Evolutionary conservation across 2,888 invertebrate species (phyloP), one percentile per base, ranked within the genome.

Genomic region (Tanytarsus gracilentus): DNA sequence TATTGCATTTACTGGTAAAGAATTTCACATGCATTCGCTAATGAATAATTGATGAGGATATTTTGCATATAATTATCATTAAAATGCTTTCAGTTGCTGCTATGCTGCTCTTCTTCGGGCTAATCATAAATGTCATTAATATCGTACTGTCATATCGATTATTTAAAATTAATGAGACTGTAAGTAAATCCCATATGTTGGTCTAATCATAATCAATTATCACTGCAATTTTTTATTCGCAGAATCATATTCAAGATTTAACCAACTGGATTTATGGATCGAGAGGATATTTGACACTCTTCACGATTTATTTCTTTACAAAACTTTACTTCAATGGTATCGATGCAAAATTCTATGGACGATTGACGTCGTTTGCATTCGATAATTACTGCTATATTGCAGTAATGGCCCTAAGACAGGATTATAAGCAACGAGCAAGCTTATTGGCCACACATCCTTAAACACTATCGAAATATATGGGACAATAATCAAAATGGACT

Each of bases 221-320:
- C 7, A 14, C 36, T 21, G 16, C 16, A 3, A 18, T 2, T 44
- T 44, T 44, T 25, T 48, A 27, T 21, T 56, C 14, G 9, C 29
- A 58, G 58, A 58, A 58, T 58, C 58, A 58, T 14, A 48, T 58
- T 11, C 48, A 58, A 29, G 58, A 58, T 23, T 29, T 58, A 8
- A 29, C 58, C 5, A 58, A 44, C 5, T 58, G 58, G 58, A 58
- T 58, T 18, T 25, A 29, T 26, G 48, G 40, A 8, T 16, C 40
- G 23, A 40, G 44, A 29, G 23, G 26, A 9, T 48, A 29, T 18
- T 18, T 44, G n/a, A 18, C 29, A 26, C 29, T 58, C 4, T 58
- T 58, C 21, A 25, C 23, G n/a, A 58, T 58, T n/a, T 58, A 58
- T 23, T 48, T 58, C n/a, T 16, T 21, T 11, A n/a, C 21, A 11